Base-by-base conservation (phyloP, 1,140 invertebrate species). In the Microplitis demolitor region DNA sequence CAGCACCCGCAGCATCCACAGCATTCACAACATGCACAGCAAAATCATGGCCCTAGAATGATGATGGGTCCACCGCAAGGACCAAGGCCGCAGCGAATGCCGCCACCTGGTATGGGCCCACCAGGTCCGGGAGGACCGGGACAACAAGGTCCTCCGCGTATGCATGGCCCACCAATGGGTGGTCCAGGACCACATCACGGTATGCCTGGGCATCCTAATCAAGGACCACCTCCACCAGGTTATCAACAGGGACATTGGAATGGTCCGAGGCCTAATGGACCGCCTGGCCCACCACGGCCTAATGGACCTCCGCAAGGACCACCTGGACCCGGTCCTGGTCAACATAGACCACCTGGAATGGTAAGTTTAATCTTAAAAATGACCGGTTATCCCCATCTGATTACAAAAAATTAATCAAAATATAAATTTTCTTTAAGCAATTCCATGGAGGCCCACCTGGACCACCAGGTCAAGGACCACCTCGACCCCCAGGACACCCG, bases 111-210 rank as follows among this genome's bases (percentile, higher is more conserved):
- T n/a, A 90, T 91, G 89, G 88, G 87, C 63, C 89, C 88, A 31
- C 87, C 85, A 37, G 91, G 69, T 33, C 74, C 74, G 34, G 74
- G 74, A 24, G 70, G 70, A 56, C 64, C 74, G 14, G 74, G 74
- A 3, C 85, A 87, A 72, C 83, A 86, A 66, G 88, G 88, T 54
- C 89, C 88, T 34, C 88, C 88, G 14, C 84, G 89, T 33, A 89
- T 91, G 78, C 90, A 91, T 73, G 91, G 92, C 6, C 92, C 91
- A 0, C 92, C 92, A 2, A 91, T 93, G 90, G 91, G 91, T 3
- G 87, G 75, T 73, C 83, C 87, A 24, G 85, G 86, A 5, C 84
- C 83, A 6, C 87, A 87, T 74, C 86, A 87, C 77, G 85, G 87
- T n/a, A 78, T 88, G 31, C 87, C 86, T 54, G 87, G 86, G 0